Conservation (phyloP, 2,888 invertebrate genomes). For the Eilema griseolum region DNA sequence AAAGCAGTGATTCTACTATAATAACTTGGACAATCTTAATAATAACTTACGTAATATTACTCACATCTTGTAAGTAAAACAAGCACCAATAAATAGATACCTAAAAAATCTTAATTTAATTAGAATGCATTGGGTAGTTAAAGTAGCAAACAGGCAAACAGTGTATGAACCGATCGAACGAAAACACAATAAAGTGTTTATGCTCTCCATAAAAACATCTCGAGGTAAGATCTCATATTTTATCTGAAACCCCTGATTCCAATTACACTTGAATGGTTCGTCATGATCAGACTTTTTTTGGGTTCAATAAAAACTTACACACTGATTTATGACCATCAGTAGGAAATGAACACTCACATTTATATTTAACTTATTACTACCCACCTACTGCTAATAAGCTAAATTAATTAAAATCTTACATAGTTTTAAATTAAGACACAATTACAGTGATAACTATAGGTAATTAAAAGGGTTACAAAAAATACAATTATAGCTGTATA, state of each 20-base stretch:
- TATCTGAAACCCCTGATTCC: constrained; percentile 81
- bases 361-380: constrained; percentile 70
- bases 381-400: constrained; percentile 63
- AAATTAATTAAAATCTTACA: constrained; percentile 26
- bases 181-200: constrained; percentile 84
- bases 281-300: constrained; percentile 83
- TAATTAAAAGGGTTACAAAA: background rate
- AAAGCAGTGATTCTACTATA: no score
- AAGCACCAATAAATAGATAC: constrained; percentile 8
- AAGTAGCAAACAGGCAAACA: constrained; percentile 53
- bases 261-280: constrained; percentile 85
- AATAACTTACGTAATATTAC: background rate
- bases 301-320: constrained; percentile 76
- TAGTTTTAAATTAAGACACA: background rate
- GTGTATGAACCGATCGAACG: constrained; percentile 68
- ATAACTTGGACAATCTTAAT: background rate
- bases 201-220: constrained; percentile 82
- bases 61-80: background rate
- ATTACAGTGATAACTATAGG: constrained; percentile 2
- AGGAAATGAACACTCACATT: constrained; percentile 67
- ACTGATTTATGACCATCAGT: constrained; percentile 76
- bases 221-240: constrained; percentile 80
- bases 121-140: constrained; percentile 17
- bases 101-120: constrained; percentile 12
- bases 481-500: background rate